Evolutionary conservation across 1,140 invertebrate species (phyloP).

Genomic region (Oncopodura yosiiana): DNA sequence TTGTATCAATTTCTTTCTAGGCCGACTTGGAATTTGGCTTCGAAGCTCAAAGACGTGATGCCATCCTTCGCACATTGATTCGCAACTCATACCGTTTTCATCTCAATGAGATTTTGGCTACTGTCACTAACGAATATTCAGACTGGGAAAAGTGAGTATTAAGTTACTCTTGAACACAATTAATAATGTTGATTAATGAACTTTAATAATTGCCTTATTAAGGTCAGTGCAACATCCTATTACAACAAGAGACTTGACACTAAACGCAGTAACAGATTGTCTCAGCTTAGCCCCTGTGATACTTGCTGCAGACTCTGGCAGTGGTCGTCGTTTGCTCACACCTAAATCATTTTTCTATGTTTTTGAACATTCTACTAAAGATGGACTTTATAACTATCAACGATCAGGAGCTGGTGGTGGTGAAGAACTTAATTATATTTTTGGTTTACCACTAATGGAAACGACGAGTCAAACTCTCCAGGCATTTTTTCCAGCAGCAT

Average conservation of each 20-base stretch:
- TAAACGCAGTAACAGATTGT: slow-evolving; percentile 84
- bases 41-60: slow-evolving; percentile 74
- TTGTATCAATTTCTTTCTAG: too few species aligned
- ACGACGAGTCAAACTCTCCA: slow-evolving; percentile 41
- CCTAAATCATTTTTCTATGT: slow-evolving; percentile 76
- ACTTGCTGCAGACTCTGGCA: slow-evolving; percentile 28
- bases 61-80: slow-evolving; percentile 87
- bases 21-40: slow-evolving; percentile 83
- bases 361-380: slow-evolving; percentile 84
- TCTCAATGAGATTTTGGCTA: slow-evolving; percentile 92
- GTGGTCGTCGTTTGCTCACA: too few species aligned
- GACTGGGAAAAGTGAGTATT: slow-evolving; percentile 79
- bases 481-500: slow-evolving; percentile 35
- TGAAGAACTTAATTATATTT: slow-evolving; percentile 81
- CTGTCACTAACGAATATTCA: slow-evolving; percentile 92
- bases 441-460: slow-evolving; percentile 68
- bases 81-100: slow-evolving; percentile 86
- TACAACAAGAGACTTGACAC: slow-evolving; percentile 80
- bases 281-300: slow-evolving; percentile 72
- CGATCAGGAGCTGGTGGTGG: slow-evolving; percentile 76
- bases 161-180: not conserved
- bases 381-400: slow-evolving; percentile 63
- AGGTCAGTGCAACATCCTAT: slow-evolving; percentile 76
- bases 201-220: not conserved
- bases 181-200: not conserved